Evolutionary conservation across 2,888 invertebrate species (phyloP).

Genomic region (Himalopsyche japonica): DNA sequence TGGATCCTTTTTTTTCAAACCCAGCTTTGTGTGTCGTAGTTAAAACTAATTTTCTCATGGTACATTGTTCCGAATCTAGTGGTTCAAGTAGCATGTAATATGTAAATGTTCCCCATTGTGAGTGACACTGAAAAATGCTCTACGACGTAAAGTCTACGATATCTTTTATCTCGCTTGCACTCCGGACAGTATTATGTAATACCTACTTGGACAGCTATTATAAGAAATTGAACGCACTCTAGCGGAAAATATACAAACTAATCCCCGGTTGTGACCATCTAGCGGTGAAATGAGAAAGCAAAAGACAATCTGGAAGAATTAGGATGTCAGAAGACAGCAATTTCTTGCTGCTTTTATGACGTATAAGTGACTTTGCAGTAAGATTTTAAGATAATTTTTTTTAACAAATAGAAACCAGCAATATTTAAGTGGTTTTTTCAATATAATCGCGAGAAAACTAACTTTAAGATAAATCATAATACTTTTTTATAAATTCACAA

Average conservation of each 20-base stretch:
- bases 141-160: background rate
- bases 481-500: too few species aligned
- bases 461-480: too few species aligned
- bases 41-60: too few species aligned
- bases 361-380: too few species aligned
- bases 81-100: background rate
- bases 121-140: background rate
- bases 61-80: background rate
- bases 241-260: conserved; percentile 20
- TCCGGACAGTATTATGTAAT: background rate
- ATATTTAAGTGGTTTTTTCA: too few species aligned
- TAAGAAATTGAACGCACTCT: conserved; percentile 25
- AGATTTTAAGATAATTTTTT: too few species aligned
- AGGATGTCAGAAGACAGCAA: background rate
- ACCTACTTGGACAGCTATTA: background rate
- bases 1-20: too few species aligned
- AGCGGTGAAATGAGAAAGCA: background rate
- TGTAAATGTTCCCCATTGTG: background rate
- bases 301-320: background rate
- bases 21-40: too few species aligned
- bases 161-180: background rate
- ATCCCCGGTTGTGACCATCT: background rate
- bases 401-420: too few species aligned
- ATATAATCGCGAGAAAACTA: too few species aligned
- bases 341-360: too few species aligned